Evolutionary conservation across 37 sponge, comb jelly and placozoan genomes (phyloP).

Genomic region (Diacarnus erythraeanus): DNA sequence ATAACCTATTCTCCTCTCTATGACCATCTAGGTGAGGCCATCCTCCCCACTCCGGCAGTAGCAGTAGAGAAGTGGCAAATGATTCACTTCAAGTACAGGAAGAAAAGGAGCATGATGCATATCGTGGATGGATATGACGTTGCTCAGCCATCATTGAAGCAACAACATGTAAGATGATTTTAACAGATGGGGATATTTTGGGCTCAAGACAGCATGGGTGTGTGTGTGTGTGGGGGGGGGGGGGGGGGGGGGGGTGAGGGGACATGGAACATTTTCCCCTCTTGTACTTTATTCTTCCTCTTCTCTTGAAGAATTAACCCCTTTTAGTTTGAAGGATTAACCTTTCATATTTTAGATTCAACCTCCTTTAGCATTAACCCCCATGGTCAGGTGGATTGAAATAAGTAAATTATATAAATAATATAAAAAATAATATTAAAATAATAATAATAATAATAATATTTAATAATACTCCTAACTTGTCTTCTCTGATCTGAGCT

Average conservation of each 20-base stretch:
- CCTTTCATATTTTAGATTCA: too few species aligned
- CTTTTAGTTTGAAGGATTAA: too few species aligned
- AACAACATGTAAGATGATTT: neutral
- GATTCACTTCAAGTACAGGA: conserved; percentile 76
- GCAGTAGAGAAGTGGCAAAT: conserved; percentile 73
- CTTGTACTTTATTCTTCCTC: too few species aligned
- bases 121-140: conserved; percentile 56
- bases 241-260: neutral
- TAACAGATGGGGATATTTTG: neutral
- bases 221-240: neutral
- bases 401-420: too few species aligned
- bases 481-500: too few species aligned
- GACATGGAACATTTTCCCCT: too few species aligned
- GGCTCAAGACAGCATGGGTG: neutral
- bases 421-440: too few species aligned
- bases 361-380: too few species aligned
- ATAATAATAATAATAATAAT: too few species aligned
- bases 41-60: conserved; percentile 48
- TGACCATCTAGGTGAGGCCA: conserved; percentile 48
- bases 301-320: too few species aligned
- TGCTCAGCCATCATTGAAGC: neutral
- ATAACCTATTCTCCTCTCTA: conserved; percentile 7
- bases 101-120: conserved; percentile 48
- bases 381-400: too few species aligned
- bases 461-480: too few species aligned